Conservation (phyloP, 2,888 invertebrate genomes). For the Scaptomyza flava region DNA sequence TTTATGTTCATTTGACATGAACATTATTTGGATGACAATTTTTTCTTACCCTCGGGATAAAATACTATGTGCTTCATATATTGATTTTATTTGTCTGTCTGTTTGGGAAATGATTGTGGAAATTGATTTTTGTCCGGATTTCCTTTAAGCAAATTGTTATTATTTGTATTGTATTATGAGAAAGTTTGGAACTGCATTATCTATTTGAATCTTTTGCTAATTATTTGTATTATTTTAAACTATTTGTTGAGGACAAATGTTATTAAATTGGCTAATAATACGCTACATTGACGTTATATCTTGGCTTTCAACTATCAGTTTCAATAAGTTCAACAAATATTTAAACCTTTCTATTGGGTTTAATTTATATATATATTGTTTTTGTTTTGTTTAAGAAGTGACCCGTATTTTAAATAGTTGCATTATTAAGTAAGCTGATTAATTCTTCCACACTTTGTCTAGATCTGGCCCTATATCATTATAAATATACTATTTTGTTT, state of each 20-base stretch:
- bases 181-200: slow-evolving; percentile 20
- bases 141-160: background rate
- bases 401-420: slow-evolving; percentile 65
- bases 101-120: slow-evolving; percentile 17
- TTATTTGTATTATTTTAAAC: slow-evolving; percentile 18
- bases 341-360: slow-evolving; percentile 9
- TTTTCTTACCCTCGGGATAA: slow-evolving; percentile 26
- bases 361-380: slow-evolving; percentile 3
- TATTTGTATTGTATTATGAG: slow-evolving; percentile 30
- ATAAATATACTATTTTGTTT: slow-evolving; percentile 29
- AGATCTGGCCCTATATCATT: slow-evolving; percentile 29
- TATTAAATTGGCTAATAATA: slow-evolving; percentile 30
- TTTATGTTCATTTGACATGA: slow-evolving; percentile 34
- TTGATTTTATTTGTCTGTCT: slow-evolving; percentile 35
- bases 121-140: slow-evolving; percentile 23
- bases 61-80: slow-evolving; percentile 47
- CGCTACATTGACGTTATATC: slow-evolving; percentile 18
- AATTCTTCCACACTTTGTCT: slow-evolving; percentile 24
- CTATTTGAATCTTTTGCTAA: slow-evolving; percentile 9
- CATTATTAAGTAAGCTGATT: slow-evolving; percentile 25
- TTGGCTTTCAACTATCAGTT: background rate
- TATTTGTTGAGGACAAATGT: slow-evolving; percentile 26
- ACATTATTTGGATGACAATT: slow-evolving; percentile 39
- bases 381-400: slow-evolving; percentile 53
- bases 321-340: slow-evolving; percentile 11